Conservation (phyloP, 2,888 invertebrate genomes). For the Tenthredo distinguenda region DNA sequence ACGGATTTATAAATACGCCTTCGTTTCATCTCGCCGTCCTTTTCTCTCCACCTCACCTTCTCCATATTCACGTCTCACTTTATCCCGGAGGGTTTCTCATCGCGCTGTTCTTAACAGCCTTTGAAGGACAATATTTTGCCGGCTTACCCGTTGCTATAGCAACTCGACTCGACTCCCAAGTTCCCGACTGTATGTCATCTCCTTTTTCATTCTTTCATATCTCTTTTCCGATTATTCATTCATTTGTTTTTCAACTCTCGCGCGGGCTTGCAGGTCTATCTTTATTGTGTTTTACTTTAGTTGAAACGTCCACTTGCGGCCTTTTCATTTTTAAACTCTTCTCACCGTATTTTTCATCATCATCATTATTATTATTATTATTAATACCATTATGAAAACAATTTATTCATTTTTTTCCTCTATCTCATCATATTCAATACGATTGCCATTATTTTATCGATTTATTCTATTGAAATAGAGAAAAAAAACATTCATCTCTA, state of each 20-base stretch:
- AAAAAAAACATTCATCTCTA: background rate
- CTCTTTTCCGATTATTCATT: conserved; percentile 51
- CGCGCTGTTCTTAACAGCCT: conserved; percentile 37
- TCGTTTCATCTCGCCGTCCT: conserved; percentile 40
- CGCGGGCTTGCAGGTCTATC: background rate
- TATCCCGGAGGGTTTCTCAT: conserved; percentile 53
- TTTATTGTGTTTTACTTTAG: background rate
- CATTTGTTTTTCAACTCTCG: conserved; percentile 31
- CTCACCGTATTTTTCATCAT: background rate
- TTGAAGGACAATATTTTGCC: conserved; percentile 71
- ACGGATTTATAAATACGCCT: conserved; percentile 43
- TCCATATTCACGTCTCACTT: conserved; percentile 47
- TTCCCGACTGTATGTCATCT: conserved; percentile 53
- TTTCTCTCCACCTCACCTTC: conserved; percentile 14
- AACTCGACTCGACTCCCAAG: conserved; percentile 66
- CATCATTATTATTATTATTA: too few relatives aligned
- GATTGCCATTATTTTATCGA: background rate
- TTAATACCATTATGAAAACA: too few relatives aligned
- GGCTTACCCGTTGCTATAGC: conserved; percentile 72
- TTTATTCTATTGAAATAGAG: background rate
- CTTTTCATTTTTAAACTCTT: conserved; percentile 54
- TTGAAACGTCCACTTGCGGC: conserved; percentile 43
- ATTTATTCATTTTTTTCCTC: conserved; percentile 54
- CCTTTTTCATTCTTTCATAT: conserved; percentile 41
- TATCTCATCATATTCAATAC: background rate